Evolutionary conservation across 2,113 vertebrate genomes (phyloP), one percentile per base, ranked within the genome.

Genomic region (Numenius arquata): DNA sequence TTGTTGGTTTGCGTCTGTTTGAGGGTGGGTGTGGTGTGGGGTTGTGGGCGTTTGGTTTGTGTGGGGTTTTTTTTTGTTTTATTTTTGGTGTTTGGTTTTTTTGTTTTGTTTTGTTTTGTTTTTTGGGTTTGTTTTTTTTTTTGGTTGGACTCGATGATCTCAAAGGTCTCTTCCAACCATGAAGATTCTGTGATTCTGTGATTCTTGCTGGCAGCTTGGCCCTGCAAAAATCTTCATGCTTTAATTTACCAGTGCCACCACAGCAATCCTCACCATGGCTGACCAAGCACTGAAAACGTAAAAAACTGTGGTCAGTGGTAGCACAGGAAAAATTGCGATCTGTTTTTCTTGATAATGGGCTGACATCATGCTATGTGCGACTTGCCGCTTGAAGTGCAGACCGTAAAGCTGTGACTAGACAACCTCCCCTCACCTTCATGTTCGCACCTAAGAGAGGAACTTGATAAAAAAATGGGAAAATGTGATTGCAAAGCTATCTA

Each of bases 281-380:
- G 26, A 43, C 43, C 47, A 34, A 29, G 22, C 56, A 45, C 16
- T 14, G 25, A 21, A 71, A 63, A 68, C 1, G 0, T 5, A 40
- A 56, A 34, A 66, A 52, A 36, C 18, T 26, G 17, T 11, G 45
- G 58, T 34, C 77, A 84, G 47, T 2, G 6, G 25, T 4, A 55
- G 34, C 45, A 66, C 26, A 18, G 52, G 62, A 61, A 29, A 50
- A 23, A 77, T 74, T 2, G 3, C 0, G 0, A 45, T 30, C 15
- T 3, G 2, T 25, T 80, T 77, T 56, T 67, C 43, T 58, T 47
- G 29, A 26, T 38, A 66, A 29, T 15, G 29, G 22, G 25, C 62
- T 80, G 73, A 75, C 73, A 40, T 16, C 32, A 22, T 21, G 56
- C 34, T 72, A 8, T 38, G 47, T 1, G 1, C 0, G 1, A 26